phyloP scores from a whole-genome alignment of 2,113 vertebrate genomes.

The Pituophis catenifer region DNA sequence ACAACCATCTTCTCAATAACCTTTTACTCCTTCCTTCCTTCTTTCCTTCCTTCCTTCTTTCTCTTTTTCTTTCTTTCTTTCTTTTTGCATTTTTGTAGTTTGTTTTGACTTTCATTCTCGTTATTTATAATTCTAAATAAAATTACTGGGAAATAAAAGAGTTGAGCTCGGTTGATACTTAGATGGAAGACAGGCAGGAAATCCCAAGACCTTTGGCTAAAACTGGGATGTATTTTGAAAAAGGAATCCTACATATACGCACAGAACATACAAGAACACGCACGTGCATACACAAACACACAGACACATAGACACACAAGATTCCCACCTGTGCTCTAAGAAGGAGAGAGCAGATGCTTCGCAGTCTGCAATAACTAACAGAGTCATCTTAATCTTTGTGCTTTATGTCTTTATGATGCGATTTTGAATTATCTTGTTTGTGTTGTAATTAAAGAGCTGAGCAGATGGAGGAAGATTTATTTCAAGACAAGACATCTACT shows the following conservation, averaged over 20 bases:
- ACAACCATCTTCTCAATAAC: too few species aligned
- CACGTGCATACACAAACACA: neutral
- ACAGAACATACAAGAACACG: conserved; percentile 14
- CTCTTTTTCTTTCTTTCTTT: neutral
- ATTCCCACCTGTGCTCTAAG: conserved; percentile 26
- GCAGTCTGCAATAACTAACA: conserved; percentile 28
- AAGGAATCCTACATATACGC: neutral
- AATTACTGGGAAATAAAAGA: neutral
- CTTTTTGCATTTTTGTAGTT: neutral
- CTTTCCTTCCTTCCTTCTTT: too few species aligned
- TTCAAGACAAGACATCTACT: conserved; percentile 47
- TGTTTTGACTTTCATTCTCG: neutral
- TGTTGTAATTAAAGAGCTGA: conserved; percentile 32
- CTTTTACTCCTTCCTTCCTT: too few species aligned
- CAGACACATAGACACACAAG: neutral
- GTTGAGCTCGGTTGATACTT: neutral
- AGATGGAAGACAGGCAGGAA: neutral
- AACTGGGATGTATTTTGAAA: neutral
- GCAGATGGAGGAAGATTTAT: conserved; percentile 58
- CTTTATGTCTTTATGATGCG: conserved; percentile 15
- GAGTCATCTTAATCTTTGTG: conserved; percentile 22
- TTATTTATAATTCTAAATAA: neutral
- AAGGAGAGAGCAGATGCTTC: conserved; percentile 37
- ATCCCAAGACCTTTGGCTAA: neutral
- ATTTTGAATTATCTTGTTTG: conserved; percentile 52